A percentile compares a stretch with the other conserved stretches of the same genome.
These are phyloP conservation scores for Syngnathus rostellatus DNA, from an alignment of 2,797 vertebrate species.

Conservation along the genomic window DNA sequence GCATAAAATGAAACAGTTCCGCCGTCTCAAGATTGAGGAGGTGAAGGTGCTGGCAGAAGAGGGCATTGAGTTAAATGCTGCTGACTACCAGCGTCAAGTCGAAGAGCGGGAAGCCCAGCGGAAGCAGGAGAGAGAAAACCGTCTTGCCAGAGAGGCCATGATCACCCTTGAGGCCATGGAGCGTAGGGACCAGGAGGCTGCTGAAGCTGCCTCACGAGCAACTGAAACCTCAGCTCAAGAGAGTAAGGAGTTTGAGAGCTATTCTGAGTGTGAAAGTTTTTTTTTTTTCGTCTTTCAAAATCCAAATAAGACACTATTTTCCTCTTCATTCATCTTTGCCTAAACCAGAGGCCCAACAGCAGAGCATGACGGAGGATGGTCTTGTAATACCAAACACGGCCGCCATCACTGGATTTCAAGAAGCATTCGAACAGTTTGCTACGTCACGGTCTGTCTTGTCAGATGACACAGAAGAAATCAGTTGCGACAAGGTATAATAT, in stretches of 20 bases:
- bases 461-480: conserved; percentile 13
- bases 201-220: conserved; percentile 38
- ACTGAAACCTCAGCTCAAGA: conserved; percentile 23
- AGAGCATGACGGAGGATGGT: conserved; percentile 42
- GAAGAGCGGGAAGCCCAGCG: conserved; percentile 74
- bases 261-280: neutral
- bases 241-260: conserved; percentile 19
- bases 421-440: conserved; percentile 76
- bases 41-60: conserved; percentile 77
- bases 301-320: neutral
- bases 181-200: conserved; percentile 61
- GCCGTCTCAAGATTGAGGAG: conserved; percentile 86
- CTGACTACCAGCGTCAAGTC: conserved; percentile 67
- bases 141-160: conserved; percentile 71
- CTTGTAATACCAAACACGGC: conserved; percentile 68
- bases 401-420: conserved; percentile 71
- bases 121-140: conserved; percentile 58
- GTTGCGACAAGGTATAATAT: conserved; percentile 34
- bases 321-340: neutral
- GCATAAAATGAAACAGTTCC: conserved; percentile 82
- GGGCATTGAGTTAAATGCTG: conserved; percentile 68
- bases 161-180: conserved; percentile 70
- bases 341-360: conserved; percentile 13
- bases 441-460: conserved; percentile 6
- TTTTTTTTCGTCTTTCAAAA: neutral